Conservation (phyloP, 2,113 vertebrate species). For the Philantomba maxwellii region DNA sequence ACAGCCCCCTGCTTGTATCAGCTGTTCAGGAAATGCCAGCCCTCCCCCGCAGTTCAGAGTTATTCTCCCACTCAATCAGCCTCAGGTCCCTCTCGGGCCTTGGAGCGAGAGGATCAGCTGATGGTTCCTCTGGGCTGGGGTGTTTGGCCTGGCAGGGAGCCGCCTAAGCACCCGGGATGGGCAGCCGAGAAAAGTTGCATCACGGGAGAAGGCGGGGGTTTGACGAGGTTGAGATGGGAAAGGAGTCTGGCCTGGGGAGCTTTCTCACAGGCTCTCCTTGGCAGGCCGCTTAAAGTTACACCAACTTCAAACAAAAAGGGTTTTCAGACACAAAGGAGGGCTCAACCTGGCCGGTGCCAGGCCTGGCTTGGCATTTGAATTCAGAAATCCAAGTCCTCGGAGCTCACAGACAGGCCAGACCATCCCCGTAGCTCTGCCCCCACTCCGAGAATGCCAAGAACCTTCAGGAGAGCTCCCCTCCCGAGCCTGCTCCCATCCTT, state of each 20-base stretch:
- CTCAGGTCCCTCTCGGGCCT: neutral
- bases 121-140: neutral
- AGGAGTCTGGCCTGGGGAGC: constrained; percentile 62
- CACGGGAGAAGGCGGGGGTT: neutral
- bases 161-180: neutral
- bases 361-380: constrained; percentile 75
- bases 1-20: neutral
- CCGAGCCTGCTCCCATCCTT: neutral
- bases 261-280: constrained; percentile 80
- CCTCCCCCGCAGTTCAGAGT: neutral
- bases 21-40: neutral
- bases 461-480: neutral
- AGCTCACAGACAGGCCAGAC: constrained; percentile 51
- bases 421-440: constrained; percentile 62
- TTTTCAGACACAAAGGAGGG: constrained; percentile 78
- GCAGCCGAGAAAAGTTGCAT: constrained; percentile 33
- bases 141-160: neutral
- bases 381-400: constrained; percentile 76
- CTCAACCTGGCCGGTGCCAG: constrained; percentile 80
- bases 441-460: constrained; percentile 54
- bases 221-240: constrained; percentile 55
- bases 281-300: constrained; percentile 78
- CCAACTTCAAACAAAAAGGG: constrained; percentile 80
- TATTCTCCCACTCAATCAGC: rapidly evolving
- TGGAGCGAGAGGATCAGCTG: neutral